Conservation (phyloP, 2,888 invertebrate genomes). For the Acronicta alni region DNA sequence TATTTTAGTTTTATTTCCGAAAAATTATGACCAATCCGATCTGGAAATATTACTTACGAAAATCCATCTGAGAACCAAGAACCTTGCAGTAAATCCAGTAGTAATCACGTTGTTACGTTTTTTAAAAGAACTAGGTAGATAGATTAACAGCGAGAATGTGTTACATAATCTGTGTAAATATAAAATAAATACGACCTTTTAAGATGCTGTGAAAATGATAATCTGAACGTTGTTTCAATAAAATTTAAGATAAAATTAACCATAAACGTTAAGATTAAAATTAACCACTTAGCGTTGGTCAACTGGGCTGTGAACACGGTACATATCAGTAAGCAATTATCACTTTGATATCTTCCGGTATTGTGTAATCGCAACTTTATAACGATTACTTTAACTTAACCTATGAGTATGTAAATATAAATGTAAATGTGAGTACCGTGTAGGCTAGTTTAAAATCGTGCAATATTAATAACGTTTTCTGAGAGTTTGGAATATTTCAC, state of each 20-base stretch:
- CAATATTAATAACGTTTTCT: too few relatives aligned
- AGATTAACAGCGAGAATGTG: too few relatives aligned
- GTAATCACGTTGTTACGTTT: neutral
- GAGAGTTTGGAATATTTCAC: too few relatives aligned
- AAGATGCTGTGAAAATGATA: constrained; percentile 13
- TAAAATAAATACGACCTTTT: neutral
- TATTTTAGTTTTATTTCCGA: too few relatives aligned
- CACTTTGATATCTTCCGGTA: constrained; percentile 46
- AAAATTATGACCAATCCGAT: too few relatives aligned
- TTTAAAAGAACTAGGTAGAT: too few relatives aligned
- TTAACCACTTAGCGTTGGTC: constrained; percentile 26
- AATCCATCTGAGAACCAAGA: too few relatives aligned
- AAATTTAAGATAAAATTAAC: constrained; percentile 14
- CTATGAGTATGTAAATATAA: too few relatives aligned
- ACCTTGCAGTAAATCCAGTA: too few relatives aligned
- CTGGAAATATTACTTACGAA: neutral
- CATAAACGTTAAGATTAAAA: constrained; percentile 21
- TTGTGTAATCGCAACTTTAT: constrained; percentile 24
- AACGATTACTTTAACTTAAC: neutral
- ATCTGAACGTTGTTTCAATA: constrained; percentile 6
- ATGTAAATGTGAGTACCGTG: too few relatives aligned
- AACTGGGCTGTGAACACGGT: constrained; percentile 28
- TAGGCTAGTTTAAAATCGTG: too few relatives aligned
- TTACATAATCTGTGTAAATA: constrained; percentile 5
- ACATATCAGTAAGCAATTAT: constrained; percentile 45